Base-by-base conservation (phyloP, 1,140 invertebrate genomes). In the Brachionus koreanus region DNA sequence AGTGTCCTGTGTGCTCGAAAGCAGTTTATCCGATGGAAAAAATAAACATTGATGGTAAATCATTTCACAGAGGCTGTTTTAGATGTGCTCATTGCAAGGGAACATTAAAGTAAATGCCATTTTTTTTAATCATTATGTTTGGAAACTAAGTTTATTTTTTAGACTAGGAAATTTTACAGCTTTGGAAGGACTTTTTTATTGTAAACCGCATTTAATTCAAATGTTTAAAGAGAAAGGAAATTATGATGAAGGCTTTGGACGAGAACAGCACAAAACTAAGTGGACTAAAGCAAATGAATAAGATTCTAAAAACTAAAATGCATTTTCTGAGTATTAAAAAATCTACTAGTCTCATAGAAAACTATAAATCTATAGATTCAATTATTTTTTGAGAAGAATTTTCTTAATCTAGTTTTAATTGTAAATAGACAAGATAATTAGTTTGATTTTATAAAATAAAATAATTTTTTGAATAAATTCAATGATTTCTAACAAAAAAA, bases 191-290 rank as follows among this genome's bases (percentile, higher is more conserved):
- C 90, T 92, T 69, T 90, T 93, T 13, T 94, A 92, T 86, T 94
- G 93, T 87, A 92, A 92, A 77, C 92, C 92, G 4, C 93, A 94
- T 86, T 94, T 93, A 88, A 93, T 93, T 85, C 92, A 93, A 86
- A 89, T 93, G 1, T 94, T 94, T 86, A 93, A 93, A 85, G 90
- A 92, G n/a, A 93, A 93, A 88, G 93, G 93, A 46, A 94, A 94
- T 88, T 94, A 94, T 86, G 93, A 94, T 84, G 93, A 93, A 85
- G 93, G 92, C 23, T 94, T 94, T 86, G 89, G 89, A 25, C 83
- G 87, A 39, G 87, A 89, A 83, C 88, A 89, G 84, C 86, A 89
- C 82, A 89, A 89, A 83, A 87, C 89, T 76, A 86, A 86, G 83
- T 90, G 89, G 89, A 84, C 81, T 5, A 65, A 57, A 43, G 76